A percentile compares a stretch with the other conserved stretches of the same genome.
Conservation (phyloP, 2,888 invertebrate genomes). For the Lasius fuliginosus region DNA sequence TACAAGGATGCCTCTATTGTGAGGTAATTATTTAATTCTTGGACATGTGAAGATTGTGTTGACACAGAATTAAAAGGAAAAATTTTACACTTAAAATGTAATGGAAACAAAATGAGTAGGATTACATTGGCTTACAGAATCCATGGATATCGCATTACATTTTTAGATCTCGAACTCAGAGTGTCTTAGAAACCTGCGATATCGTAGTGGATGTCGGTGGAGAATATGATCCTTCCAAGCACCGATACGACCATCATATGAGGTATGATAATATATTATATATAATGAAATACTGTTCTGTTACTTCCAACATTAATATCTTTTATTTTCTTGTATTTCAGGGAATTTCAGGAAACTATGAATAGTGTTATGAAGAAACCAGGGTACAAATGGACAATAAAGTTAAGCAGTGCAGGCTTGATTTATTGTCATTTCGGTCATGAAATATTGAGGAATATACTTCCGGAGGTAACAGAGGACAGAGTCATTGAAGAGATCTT, state of each 20-base stretch:
- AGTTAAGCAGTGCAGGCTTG: slow-evolving; percentile 98
- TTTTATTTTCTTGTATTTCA: slow-evolving; percentile 55
- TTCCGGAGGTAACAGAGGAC: slow-evolving; percentile 86
- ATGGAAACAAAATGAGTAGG: not conserved
- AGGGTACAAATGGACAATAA: slow-evolving; percentile 86
- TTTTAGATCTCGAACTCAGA: slow-evolving; percentile 88
- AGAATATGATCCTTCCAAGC: slow-evolving; percentile 91
- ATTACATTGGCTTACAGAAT: slow-evolving; percentile 17
- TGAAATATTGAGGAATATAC: slow-evolving; percentile 90
- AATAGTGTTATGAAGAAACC: slow-evolving; percentile 82
- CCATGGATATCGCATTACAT: slow-evolving; percentile 26
- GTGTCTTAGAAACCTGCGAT: slow-evolving; percentile 92
- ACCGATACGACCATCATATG: slow-evolving; percentile 98
- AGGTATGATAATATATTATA: slow-evolving; percentile 81
- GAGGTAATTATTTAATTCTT: slow-evolving; percentile 80
- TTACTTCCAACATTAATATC: not conserved
- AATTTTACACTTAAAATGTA: not conserved
- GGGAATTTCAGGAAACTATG: slow-evolving; percentile 79
- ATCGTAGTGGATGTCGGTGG: slow-evolving; percentile 98
- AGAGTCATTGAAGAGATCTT: slow-evolving; percentile 89
- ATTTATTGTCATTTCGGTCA: slow-evolving; percentile 96
- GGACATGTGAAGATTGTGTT: not conserved
- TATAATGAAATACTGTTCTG: not conserved
- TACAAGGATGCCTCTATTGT: slow-evolving; percentile 94
- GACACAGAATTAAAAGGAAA: not conserved